Evolutionary conservation across 2,797 vertebrate genomes (phyloP), one percentile per base, ranked within the genome.

Genomic region (Bovichtus variegatus): DNA sequence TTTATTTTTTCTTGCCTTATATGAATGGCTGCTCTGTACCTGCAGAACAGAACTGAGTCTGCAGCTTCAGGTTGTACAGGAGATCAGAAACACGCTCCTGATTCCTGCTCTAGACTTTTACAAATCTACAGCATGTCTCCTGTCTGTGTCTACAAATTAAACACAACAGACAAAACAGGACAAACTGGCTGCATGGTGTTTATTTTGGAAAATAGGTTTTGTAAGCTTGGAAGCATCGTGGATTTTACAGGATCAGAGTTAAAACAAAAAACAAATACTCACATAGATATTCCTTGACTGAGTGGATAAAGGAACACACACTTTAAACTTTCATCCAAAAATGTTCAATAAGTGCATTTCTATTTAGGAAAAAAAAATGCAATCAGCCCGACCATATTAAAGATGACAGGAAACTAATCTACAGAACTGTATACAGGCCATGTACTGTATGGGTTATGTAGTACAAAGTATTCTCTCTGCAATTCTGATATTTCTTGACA

Each of bases 11-110:
- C 46, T 50, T 34, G 31, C 67, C 58, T 41, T 55, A 3, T 21
- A 66, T 86, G 78, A 86, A 83, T 78, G 43, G 63, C 57, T 27
- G 19, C 81, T 38, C 36, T 34, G 9, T 34, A 69, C 16, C 68
- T 66, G 40, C 51, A 36, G 53, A 47, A 31, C 59, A 29, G 19
- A 41, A 40, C 0, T 1, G 11, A 46, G 55, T 31, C 50, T 41
- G 62, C 46, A 54, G 64, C 53, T 34, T 65, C 38, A 18, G 6
- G 40, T 1, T 25, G 62, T 31, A 19, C 49, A 12, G 18, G 29
- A 47, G n/a, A 40, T 53, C 46, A 10, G 65, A 40, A 31, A 53
- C 40, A 25, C 21, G 43, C 36, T 44, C 7, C 50, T 2, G 23
- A 34, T 31, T 54, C 61, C 43, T 46, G 44, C 46, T 34, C 55